Conservation (phyloP, 2,113 vertebrate genomes). For the Terrapene triunguis region DNA sequence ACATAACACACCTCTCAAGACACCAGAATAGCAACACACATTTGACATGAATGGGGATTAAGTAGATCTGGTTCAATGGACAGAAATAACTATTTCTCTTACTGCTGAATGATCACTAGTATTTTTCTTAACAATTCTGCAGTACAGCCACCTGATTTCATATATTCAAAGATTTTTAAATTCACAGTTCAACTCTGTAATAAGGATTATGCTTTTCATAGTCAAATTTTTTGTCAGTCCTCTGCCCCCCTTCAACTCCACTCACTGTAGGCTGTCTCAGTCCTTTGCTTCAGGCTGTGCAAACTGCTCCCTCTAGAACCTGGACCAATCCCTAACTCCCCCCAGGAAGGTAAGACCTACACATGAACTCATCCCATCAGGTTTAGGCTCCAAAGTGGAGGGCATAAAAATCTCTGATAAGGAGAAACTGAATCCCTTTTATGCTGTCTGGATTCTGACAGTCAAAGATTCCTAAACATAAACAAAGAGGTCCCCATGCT, state of each 20-base stretch:
- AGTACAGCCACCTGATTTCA: neutral
- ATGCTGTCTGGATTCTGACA: neutral
- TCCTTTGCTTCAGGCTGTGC: neutral
- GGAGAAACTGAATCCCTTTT: neutral
- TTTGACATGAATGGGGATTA: neutral
- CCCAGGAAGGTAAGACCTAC: neutral
- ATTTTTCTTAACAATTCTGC: neutral
- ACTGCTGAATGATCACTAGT: neutral
- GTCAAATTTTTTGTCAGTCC: neutral
- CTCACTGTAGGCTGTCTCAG: neutral
- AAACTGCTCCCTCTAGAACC: conserved; percentile 25
- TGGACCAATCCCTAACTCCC: neutral
- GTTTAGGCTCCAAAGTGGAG: neutral
- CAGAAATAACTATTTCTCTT: neutral
- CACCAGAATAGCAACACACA: neutral
- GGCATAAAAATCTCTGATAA: neutral
- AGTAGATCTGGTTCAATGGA: neutral
- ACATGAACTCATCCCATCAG: neutral
- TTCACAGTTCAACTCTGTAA: neutral
- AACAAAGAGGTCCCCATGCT: neutral
- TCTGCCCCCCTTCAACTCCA: neutral
- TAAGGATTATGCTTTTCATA: neutral
- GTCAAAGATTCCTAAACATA: neutral
- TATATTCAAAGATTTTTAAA: accelerated
- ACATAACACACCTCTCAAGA: neutral